These are phyloP conservation scores for Anneissia japonica DNA, from an alignment of 35 echinoderm and acorn worm genomes.

Conservation along the genomic window DNA sequence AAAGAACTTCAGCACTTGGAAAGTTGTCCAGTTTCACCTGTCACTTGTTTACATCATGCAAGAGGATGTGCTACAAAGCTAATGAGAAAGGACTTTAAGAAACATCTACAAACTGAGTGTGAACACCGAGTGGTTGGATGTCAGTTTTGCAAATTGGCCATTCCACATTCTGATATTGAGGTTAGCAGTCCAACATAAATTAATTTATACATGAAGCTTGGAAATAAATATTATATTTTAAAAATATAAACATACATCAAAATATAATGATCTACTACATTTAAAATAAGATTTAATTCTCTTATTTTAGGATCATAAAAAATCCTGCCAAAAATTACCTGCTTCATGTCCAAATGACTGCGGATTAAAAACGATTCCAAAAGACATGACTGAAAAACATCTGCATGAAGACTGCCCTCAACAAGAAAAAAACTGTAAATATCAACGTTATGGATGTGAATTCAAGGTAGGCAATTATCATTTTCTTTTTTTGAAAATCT, in stretches of 20 bases:
- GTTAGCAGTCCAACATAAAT: too few species aligned
- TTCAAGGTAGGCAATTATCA: neutral
- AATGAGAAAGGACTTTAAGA: neutral
- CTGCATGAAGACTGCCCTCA: neutral
- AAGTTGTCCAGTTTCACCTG: neutral
- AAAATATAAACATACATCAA: too few species aligned
- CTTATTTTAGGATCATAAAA: neutral
- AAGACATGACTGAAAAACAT: neutral
- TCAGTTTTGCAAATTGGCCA: neutral
- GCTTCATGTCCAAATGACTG: neutral
- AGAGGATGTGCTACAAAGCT: neutral
- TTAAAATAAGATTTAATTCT: too few species aligned
- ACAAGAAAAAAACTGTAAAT: neutral
- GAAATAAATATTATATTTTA: too few species aligned
- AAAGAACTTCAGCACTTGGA: neutral
- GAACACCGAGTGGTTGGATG: neutral
- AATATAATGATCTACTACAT: too few species aligned
- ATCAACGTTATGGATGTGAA: neutral
- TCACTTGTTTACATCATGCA: neutral
- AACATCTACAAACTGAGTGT: neutral
- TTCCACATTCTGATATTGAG: neutral
- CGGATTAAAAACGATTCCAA: neutral
- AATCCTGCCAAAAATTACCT: neutral
- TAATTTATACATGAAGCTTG: too few species aligned
- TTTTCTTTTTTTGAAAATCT: too few species aligned